A percentile compares a stretch with the other conserved stretches of the same genome.
Evolutionary conservation across 1,140 invertebrate genomes (phyloP).

Genomic region (Phymastichus coffea): DNA sequence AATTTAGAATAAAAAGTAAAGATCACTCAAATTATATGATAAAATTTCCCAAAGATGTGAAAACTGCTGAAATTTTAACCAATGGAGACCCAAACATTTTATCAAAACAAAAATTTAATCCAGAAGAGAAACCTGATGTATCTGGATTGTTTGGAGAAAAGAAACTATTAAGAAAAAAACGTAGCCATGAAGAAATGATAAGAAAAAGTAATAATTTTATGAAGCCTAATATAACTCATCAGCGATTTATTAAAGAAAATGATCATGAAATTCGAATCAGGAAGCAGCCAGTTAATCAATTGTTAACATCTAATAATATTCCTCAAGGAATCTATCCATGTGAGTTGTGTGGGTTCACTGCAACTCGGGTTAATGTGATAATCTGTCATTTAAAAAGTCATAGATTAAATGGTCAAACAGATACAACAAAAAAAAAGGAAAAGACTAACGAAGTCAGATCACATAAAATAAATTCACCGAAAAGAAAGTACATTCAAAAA

Average conservation of each 20-base stretch:
- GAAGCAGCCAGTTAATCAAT: slow-evolving; percentile 38
- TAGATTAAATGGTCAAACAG: slow-evolving; percentile 44
- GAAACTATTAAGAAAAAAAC: slow-evolving; percentile 48
- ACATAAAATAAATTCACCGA: slow-evolving; percentile 45
- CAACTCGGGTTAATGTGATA: slow-evolving; percentile 67
- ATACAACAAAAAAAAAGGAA: slow-evolving; percentile 26
- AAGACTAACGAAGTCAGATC: slow-evolving; percentile 36
- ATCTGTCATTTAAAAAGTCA: slow-evolving; percentile 69
- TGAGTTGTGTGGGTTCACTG: slow-evolving; percentile 64
- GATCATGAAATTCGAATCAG: slow-evolving; percentile 66
- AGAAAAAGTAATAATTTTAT: slow-evolving; percentile 37
- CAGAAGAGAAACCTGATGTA: slow-evolving; percentile 60
- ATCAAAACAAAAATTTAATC: slow-evolving; percentile 62
- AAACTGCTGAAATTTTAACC: slow-evolving; percentile 67
- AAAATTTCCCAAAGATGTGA: slow-evolving; percentile 73
- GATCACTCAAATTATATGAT: slow-evolving; percentile 62
- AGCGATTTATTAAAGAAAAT: slow-evolving; percentile 57
- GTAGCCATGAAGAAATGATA: slow-evolving; percentile 38
- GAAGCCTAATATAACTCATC: slow-evolving; percentile 53
- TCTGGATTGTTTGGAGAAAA: slow-evolving; percentile 51
- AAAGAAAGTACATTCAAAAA: slow-evolving; percentile 54
- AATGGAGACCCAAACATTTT: slow-evolving; percentile 68
- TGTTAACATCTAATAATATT: slow-evolving; percentile 37
- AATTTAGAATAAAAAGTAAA: slow-evolving; percentile 61
- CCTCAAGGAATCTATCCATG: slow-evolving; percentile 61